Evolutionary conservation across 2,113 vertebrate species (phyloP).

Genomic region (Reinhardtius hippoglossoides): DNA sequence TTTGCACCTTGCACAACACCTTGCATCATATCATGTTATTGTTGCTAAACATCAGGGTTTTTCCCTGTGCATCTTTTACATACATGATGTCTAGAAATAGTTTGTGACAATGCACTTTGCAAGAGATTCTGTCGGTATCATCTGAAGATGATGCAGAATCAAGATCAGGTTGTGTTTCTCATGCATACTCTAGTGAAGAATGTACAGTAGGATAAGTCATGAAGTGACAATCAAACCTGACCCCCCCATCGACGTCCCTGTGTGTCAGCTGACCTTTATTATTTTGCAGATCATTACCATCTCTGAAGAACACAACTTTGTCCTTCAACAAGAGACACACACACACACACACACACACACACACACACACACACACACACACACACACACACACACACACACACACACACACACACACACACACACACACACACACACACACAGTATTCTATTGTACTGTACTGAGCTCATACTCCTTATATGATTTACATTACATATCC

Average conservation of each 20-base stretch:
- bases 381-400: background rate
- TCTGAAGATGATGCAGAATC: background rate
- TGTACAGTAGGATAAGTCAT: background rate
- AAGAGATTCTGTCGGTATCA: background rate
- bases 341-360: too few relatives aligned
- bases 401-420: background rate
- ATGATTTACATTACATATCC: too few relatives aligned
- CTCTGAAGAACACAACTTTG: background rate
- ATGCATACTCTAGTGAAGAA: background rate
- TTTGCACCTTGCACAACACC: background rate
- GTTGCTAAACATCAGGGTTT: background rate
- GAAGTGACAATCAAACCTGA: slow-evolving; percentile 33
- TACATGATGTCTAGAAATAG: background rate
- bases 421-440: background rate
- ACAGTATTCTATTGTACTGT: too few relatives aligned
- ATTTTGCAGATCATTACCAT: slow-evolving; percentile 6
- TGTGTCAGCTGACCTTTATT: slow-evolving; percentile 12
- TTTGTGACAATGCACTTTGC: background rate
- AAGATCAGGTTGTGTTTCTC: background rate
- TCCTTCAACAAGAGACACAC: background rate
- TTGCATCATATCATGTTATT: background rate
- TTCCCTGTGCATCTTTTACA: background rate
- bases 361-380: too few relatives aligned
- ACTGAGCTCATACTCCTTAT: too few relatives aligned
- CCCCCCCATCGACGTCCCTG: background rate